Base-by-base conservation (phyloP, 2,113 vertebrate species). In the Sarotherodon lohbergeri region DNA sequence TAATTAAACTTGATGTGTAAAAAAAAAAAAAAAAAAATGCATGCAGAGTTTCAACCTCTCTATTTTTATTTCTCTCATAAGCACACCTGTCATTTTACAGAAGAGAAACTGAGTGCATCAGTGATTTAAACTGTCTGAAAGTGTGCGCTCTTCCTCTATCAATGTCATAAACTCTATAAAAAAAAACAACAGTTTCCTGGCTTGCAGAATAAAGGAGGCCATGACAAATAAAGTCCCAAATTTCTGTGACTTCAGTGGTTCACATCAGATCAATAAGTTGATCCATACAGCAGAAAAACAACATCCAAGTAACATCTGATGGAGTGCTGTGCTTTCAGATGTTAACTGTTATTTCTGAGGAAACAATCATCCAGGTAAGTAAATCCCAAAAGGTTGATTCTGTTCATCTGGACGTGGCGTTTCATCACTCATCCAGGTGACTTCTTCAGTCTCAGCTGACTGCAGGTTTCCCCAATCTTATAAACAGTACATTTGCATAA, bases 1-100 rank as follows among this genome's bases (percentile, higher is more conserved):
- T 0, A 39, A 39, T 66, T 19, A 39, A 39, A 3, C 61, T 22
- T 2, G n/a, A 66, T 1, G 0, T 16, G 6, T 16, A 50, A 17
- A 50, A 50, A 17, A 16, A 71, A 22, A 22, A 22, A 43, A 43
- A 46, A 73, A 11, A 24, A 43, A 71, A 43, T 9, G 68, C 3
- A 46, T 0, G 8, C 68, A 73, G 22, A 10, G 13, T 73, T 46
- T 46, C 41, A 46, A 29, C 41, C 8, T 17, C 41, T 76, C 71
- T 50, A 50, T 76, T 76, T 76, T 50, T 50, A 76, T 32, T 50
- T 1, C 41, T 46, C 41, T 73, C 68, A 73, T 29, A 8, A 27
- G 27, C 19, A 5, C 71, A 78, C 16, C 71, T 50, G 43, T 8
- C 71, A 78, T 27, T 78, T 50, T 78, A 78, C 24, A 78, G 43